A percentile compares a stretch with the other conserved stretches of the same genome.
Evolutionary conservation across 2,113 vertebrate genomes (phyloP).

Genomic region (Polypterus bichir): DNA sequence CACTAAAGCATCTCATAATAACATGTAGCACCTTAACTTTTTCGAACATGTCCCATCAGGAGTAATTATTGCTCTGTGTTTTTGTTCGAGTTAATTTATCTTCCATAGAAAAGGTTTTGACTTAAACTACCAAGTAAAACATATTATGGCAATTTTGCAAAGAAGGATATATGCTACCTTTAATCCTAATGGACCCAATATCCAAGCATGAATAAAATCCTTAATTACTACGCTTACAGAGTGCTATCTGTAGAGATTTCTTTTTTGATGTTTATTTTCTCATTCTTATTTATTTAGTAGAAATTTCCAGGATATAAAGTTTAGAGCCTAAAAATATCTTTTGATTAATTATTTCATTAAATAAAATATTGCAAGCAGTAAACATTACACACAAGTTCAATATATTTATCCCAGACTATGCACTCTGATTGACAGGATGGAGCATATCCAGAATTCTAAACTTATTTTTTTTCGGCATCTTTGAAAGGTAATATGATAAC

Average conservation of each 20-base stretch:
- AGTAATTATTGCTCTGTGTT: constrained; percentile 58
- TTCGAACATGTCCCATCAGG: constrained; percentile 32
- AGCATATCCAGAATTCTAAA: too few species aligned
- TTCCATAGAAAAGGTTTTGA: constrained; percentile 5
- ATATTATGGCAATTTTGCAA: too few species aligned
- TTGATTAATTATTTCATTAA: constrained; percentile 17
- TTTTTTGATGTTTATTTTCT: constrained; percentile 16
- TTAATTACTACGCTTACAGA: constrained; percentile 32
- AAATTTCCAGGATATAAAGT: constrained; percentile 7
- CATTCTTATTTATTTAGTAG: too few species aligned
- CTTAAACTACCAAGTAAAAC: too few species aligned
- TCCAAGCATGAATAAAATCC: constrained; percentile 8
- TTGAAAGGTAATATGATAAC: too few species aligned
- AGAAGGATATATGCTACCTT: neutral
- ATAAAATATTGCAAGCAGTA: constrained; percentile 16
- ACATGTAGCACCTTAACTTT: constrained; percentile 48
- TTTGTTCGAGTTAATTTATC: constrained; percentile 27
- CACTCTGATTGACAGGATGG: neutral
- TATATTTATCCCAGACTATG: constrained; percentile 14
- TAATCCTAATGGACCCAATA: neutral
- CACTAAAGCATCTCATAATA: constrained; percentile 21
- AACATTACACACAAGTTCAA: constrained; percentile 10
- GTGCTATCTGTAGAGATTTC: constrained; percentile 27
- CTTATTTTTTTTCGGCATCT: too few species aligned
- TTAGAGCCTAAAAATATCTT: constrained; percentile 33